Conservation (phyloP, 2,113 vertebrate genomes). For the Nothobranchius kuhntae region DNA sequence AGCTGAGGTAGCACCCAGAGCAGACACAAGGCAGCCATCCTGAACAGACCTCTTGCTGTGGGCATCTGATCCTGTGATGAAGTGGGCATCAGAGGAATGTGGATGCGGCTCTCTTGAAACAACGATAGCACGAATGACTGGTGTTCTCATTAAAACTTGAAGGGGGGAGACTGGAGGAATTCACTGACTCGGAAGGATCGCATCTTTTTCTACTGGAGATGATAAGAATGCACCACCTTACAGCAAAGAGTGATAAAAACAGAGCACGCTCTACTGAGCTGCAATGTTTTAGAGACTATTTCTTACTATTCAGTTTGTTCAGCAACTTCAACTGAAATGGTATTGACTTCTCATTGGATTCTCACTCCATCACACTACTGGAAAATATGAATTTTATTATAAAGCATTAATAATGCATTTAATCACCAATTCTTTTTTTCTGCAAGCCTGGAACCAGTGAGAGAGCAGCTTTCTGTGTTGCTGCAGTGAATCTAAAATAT, state of each 20-base stretch:
- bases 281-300: slow-evolving; percentile 34
- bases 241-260: slow-evolving; percentile 55
- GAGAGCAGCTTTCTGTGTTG: slow-evolving; percentile 50
- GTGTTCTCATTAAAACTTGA: slow-evolving; percentile 80
- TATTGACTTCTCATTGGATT: slow-evolving; percentile 66
- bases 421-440: slow-evolving; percentile 49
- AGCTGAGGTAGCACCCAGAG: neutral
- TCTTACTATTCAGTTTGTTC: slow-evolving; percentile 49
- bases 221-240: slow-evolving; percentile 67
- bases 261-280: slow-evolving; percentile 20
- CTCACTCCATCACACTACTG: slow-evolving; percentile 35
- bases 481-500: slow-evolving; percentile 76
- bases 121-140: slow-evolving; percentile 73
- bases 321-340: slow-evolving; percentile 54
- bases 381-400: slow-evolving; percentile 69
- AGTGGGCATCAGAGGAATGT: slow-evolving; percentile 73
- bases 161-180: slow-evolving; percentile 68
- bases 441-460: slow-evolving; percentile 49
- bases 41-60: slow-evolving; percentile 15
- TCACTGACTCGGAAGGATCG: slow-evolving; percentile 61
- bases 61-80: slow-evolving; percentile 58
- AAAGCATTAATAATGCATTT: slow-evolving; percentile 71
- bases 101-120: slow-evolving; percentile 68
- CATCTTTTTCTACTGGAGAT: slow-evolving; percentile 74
- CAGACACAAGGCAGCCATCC: slow-evolving; percentile 19